Base-by-base conservation (phyloP, 2,888 invertebrate species). In the Lithodes maja region DNA sequence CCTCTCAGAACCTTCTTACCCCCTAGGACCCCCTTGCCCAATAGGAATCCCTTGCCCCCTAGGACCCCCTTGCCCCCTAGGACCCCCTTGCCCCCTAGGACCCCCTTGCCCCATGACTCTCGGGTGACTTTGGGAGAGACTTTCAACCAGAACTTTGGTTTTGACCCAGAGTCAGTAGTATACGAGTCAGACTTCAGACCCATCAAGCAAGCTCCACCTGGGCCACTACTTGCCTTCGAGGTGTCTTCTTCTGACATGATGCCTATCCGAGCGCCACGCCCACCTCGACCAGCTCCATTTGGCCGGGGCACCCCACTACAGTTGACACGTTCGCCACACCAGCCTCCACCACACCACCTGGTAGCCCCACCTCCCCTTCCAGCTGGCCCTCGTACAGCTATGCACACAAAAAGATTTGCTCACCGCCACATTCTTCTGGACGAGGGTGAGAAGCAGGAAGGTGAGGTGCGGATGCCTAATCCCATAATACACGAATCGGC, bases 141-240 rank as follows among this genome's bases (percentile, higher is more conserved):
- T 52, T 86, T 89, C 50, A 81, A 75, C n/a, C 89, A 89, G 53
- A 89, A 82, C 83, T 86, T 82, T 33, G 91, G 91, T 5, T 91
- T 91, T 75, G 83, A 90, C 68, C 91, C 91, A 1, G 78, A 89
- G 12, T 85, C 86, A 12, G 83, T 91, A 3, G 87, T 91, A 1
- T 91, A 90, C 15, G 91, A 91, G 17, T 89, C 86, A n/a, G 91
- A 91, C 68, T 91, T 91, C 80, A 77, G 84, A 9, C 91, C 91
- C 12, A 78, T 91, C 54, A 86, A 71, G 71, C 53, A 77, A 7
- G 49, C 77, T 2, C 53, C 49, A 17, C 55, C 82, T 2, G 85
- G 85, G 5, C 89, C 85, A 0, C 15, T 85, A 53, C 55, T 89
- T 68, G 89, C 89, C 54, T 89, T 89, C 54, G 89, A 89, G 53